These are phyloP conservation scores for Bruchidius siliquastri DNA, from an alignment of 2,888 invertebrate genomes.

Conservation along the genomic window DNA sequence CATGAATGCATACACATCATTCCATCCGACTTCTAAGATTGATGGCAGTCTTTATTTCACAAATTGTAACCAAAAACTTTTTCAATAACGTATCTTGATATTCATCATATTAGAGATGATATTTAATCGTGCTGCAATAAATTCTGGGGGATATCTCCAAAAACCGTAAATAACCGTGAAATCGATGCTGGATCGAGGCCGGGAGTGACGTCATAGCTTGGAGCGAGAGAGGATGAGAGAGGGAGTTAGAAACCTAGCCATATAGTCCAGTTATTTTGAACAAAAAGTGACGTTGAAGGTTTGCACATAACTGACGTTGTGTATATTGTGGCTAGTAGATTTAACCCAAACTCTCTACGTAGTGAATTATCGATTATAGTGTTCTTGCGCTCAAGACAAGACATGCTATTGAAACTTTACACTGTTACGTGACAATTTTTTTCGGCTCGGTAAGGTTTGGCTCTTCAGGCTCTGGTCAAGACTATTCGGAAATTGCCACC, in stretches of 20 bases:
- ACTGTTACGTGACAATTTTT: too few relatives aligned
- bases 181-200: background rate
- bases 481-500: too few relatives aligned
- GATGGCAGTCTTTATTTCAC: background rate
- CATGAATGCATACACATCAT: too few relatives aligned
- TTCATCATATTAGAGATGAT: background rate
- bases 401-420: too few relatives aligned
- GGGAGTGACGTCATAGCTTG: background rate
- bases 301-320: too few relatives aligned
- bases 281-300: too few relatives aligned
- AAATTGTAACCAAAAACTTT: background rate
- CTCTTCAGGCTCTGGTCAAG: too few relatives aligned
- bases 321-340: too few relatives aligned
- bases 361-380: too few relatives aligned
- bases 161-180: background rate
- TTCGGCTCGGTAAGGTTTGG: too few relatives aligned
- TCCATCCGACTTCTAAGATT: background rate
- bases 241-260: background rate
- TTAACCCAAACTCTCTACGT: too few relatives aligned
- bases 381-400: too few relatives aligned
- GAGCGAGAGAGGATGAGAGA: background rate
- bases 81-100: background rate
- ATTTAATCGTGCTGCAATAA: background rate
- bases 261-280: background rate
- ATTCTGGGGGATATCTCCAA: background rate